These are phyloP conservation scores for Actinia equina DNA, from an alignment of 64 coral and sea anemone genomes.

Conservation along the genomic window DNA sequence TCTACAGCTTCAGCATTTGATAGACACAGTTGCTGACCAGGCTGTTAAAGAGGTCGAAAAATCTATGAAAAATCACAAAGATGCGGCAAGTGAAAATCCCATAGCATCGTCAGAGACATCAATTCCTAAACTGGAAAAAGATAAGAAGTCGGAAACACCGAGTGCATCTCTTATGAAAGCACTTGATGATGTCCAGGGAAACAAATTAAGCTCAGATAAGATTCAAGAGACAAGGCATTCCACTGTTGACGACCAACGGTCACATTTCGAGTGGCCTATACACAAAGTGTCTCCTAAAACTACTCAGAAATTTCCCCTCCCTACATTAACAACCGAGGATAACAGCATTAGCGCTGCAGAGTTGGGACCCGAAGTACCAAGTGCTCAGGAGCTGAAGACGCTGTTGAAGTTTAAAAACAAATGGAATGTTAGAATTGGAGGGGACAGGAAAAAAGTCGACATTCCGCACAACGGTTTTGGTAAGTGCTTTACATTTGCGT, in stretches of 20 bases:
- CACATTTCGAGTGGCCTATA: not conserved
- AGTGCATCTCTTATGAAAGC: not conserved
- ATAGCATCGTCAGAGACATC: not conserved
- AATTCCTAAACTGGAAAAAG: not conserved
- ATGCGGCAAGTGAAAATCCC: not conserved
- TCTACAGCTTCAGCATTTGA: slow-evolving; percentile 8
- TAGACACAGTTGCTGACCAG: slow-evolving; percentile 50
- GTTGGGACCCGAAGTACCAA: not conserved
- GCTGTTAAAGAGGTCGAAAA: slow-evolving; percentile 47
- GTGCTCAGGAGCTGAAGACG: not conserved
- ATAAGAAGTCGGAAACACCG: not conserved
- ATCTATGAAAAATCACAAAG: slow-evolving; percentile 1
- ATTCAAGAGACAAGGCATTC: not conserved
- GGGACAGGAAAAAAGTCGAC: slow-evolving; percentile 10
- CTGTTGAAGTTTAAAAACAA: not conserved
- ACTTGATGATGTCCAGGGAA: not conserved
- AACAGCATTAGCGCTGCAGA: not conserved
- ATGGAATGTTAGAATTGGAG: not conserved
- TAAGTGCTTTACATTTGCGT: not conserved
- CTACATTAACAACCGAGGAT: not conserved
- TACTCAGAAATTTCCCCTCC: not conserved
- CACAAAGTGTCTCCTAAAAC: not conserved
- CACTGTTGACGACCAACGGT: not conserved
- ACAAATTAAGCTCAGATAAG: not conserved
- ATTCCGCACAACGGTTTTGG: slow-evolving; percentile 17